phyloP scores from a whole-genome alignment of 2,113 vertebrate species.

The Callorhinus ursinus region DNA sequence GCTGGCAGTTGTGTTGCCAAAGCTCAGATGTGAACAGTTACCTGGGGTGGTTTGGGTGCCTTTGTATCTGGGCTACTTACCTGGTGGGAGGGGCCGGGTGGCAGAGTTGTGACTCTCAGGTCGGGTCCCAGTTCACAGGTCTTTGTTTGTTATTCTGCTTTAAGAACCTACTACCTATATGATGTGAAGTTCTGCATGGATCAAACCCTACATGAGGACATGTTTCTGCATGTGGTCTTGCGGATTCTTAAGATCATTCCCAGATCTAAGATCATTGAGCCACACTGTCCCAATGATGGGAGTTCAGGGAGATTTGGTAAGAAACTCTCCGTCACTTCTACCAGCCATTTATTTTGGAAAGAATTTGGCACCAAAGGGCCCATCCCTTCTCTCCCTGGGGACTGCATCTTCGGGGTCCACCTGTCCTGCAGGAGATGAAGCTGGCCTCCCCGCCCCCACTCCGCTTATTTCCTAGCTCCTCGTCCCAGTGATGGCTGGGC shows the following conservation, averaged over 20 bases:
- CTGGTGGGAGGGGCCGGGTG: accelerated
- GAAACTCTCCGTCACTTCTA: background rate
- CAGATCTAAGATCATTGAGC: background rate
- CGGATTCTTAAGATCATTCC: too few species aligned
- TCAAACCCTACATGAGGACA: accelerated
- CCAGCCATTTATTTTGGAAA: background rate
- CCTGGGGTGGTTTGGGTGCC: accelerated
- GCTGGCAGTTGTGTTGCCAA: background rate
- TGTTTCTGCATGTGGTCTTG: background rate
- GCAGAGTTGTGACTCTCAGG: background rate
- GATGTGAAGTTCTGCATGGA: background rate
- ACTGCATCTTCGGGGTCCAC: background rate
- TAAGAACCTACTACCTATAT: too few species aligned
- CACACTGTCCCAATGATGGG: too few species aligned
- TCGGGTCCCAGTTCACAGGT: background rate
- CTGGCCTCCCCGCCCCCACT: background rate
- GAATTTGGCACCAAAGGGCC: background rate
- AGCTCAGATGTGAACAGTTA: background rate
- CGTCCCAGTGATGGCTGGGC: background rate
- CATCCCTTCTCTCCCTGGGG: background rate
- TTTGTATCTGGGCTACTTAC: background rate
- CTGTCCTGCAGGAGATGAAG: background rate
- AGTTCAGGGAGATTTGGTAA: background rate
- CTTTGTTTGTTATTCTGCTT: background rate
- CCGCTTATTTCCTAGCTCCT: background rate